Evolutionary conservation across 2,888 invertebrate genomes (phyloP).

Genomic region (Dolichomitus sp.): DNA sequence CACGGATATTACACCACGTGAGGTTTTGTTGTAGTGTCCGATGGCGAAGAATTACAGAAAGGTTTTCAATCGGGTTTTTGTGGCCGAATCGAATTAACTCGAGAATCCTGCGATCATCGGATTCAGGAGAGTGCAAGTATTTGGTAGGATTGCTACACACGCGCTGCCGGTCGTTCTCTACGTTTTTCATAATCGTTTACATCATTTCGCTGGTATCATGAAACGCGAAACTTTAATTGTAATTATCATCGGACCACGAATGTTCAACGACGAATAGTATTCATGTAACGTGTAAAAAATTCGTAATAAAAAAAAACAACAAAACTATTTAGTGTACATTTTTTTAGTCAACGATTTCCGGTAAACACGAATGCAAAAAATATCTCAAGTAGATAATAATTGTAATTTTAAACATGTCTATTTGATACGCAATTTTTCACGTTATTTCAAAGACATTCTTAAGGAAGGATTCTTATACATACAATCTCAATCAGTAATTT

Average conservation of each 20-base stretch:
- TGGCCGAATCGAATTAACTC: not conserved
- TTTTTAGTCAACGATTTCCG: not conserved
- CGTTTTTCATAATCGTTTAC: not conserved
- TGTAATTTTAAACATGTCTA: no score
- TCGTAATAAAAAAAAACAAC: slow-evolving; percentile 51
- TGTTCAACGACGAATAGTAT: slow-evolving; percentile 52
- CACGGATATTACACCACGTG: not conserved
- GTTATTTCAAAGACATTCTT: no score
- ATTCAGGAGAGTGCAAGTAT: not conserved
- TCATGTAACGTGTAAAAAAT: slow-evolving; percentile 57
- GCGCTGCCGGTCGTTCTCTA: not conserved
- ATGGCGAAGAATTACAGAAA: not conserved
- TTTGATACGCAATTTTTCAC: no score
- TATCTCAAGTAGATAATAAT: no score
- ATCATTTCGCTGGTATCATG: slow-evolving; percentile 1
- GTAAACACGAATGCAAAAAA: not conserved
- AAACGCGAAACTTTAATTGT: slow-evolving; percentile 28
- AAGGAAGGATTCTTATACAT: no score
- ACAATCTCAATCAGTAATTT: no score
- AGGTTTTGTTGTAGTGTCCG: not conserved
- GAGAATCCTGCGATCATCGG: not conserved
- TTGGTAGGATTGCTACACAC: not conserved
- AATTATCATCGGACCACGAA: slow-evolving; percentile 39
- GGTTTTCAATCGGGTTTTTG: not conserved
- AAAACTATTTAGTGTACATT: not conserved